Evolutionary conservation across 2,113 vertebrate species (phyloP).

Genomic region (Nerophis ophidion): DNA sequence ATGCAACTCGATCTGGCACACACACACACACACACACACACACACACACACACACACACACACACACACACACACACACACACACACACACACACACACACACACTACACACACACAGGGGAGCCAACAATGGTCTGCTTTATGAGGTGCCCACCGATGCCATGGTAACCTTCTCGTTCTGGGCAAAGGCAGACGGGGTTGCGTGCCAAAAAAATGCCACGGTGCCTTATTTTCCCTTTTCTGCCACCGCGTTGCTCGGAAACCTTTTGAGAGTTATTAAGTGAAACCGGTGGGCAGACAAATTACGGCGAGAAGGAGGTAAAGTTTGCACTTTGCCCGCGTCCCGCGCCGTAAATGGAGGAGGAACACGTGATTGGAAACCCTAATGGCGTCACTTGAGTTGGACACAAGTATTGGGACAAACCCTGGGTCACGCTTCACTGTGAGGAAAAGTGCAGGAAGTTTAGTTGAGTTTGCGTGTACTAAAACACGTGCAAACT

Average conservation of each 20-base stretch:
- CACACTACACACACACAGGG: slow-evolving; percentile 42
- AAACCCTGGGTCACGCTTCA: no score
- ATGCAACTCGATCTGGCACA: slow-evolving; percentile 68
- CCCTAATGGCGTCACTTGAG: not conserved
- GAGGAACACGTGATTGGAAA: slow-evolving; percentile 35
- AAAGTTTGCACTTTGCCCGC: slow-evolving; percentile 51
- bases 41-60: slow-evolving; percentile 35
- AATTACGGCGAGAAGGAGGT: slow-evolving; percentile 52
- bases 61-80: slow-evolving; percentile 34
- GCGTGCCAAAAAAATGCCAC: slow-evolving; percentile 77
- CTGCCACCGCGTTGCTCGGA: slow-evolving; percentile 73
- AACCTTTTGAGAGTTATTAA: slow-evolving; percentile 80
- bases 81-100: no score
- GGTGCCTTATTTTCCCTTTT: slow-evolving; percentile 58
- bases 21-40: slow-evolving; percentile 33
- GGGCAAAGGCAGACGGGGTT: slow-evolving; percentile 65
- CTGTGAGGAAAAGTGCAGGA: no score
- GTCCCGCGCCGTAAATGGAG: slow-evolving; percentile 50
- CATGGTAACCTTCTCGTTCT: slow-evolving; percentile 80
- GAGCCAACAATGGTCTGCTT: slow-evolving; percentile 77
- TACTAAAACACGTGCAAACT: no score
- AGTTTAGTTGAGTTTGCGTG: no score
- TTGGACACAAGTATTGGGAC: not conserved
- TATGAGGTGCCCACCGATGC: slow-evolving; percentile 78
- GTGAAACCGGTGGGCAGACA: slow-evolving; percentile 74